Evolutionary conservation across 2,113 vertebrate species (phyloP), one percentile per base, ranked within the genome.

Genomic region (Strix uralensis): DNA sequence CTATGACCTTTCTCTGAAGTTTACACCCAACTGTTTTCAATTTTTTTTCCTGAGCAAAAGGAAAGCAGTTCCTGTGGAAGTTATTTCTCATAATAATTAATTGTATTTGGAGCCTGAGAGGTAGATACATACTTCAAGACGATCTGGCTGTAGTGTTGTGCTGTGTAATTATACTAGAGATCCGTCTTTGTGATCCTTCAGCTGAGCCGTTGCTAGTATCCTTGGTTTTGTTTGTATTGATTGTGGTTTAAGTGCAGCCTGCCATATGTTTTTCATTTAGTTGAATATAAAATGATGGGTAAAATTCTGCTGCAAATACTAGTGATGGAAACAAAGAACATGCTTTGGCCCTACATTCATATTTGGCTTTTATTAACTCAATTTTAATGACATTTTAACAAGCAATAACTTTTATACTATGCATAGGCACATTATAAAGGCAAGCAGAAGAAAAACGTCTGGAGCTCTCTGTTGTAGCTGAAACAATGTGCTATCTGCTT

Each of bases 1-100:
- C 95, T 90, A 67, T 82, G 94, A 86, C 88, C 87, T 95, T 93
- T 89, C 87, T 95, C 78, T 95, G 80, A 96, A 95, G 91, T 94
- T 95, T 93, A 88, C 88, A 88, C 74, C 66, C 83, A 94, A 90
- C 66, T 96, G 78, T 92, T 94, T 80, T 51, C 66, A 27, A 22
- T 57, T 86, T 92, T 88, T 90, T 86, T 96, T 92, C 66, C 42
- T 54, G 9, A 92, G 62, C 36, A 38, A 95, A 92, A 83, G 46
- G 72, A 95, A 96, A 93, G 79, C 46, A 82, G 81, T 49, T 95
- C 81, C 79, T 83, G 52, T 86, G 85, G 82, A 96, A 92, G 58
- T 62, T 89, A 95, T 78, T 95, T 94, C 67, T 90, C 69, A 72
- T 47, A 88, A 80, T 80, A 96, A 95, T 96, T 94, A 95, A 90